A percentile compares a stretch with the other conserved stretches of the same genome.
phyloP scores from a whole-genome alignment of 2,113 vertebrate genomes.

The Procapra przewalskii region DNA sequence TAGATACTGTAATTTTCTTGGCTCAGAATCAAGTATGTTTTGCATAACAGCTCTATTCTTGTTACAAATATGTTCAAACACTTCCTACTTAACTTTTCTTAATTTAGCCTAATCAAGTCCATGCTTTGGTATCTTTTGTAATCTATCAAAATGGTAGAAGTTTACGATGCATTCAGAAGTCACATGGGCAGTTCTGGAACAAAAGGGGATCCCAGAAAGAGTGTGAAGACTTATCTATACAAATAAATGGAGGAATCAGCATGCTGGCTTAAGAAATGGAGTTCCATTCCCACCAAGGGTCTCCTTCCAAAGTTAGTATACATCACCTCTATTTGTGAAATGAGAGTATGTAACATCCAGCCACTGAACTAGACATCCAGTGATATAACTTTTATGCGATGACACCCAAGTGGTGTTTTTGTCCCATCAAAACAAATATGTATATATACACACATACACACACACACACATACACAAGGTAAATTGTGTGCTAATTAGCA shows the following conservation, averaged over 20 bases:
- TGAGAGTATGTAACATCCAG: background rate
- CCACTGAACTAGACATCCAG: fast-evolving
- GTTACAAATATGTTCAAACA: background rate
- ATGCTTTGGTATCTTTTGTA: background rate
- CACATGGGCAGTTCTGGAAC: background rate
- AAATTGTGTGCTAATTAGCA: background rate
- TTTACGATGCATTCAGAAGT: background rate
- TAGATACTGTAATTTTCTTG: background rate
- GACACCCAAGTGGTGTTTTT: background rate
- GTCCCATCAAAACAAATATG: background rate
- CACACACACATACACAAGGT: background rate
- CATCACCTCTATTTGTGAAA: background rate
- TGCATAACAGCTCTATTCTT: background rate
- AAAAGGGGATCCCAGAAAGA: background rate
- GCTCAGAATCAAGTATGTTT: background rate
- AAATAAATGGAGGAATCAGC: background rate
- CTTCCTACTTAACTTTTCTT: background rate
- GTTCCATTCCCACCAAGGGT: background rate
- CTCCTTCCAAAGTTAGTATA: background rate
- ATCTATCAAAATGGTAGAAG: background rate
- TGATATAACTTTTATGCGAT: background rate
- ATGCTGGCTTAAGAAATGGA: background rate
- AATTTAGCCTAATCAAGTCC: background rate
- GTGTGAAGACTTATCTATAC: background rate
- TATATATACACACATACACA: fast-evolving